These are phyloP conservation scores for Drosophila auraria DNA, from an alignment of 1,140 invertebrate species.

Conservation along the genomic window DNA sequence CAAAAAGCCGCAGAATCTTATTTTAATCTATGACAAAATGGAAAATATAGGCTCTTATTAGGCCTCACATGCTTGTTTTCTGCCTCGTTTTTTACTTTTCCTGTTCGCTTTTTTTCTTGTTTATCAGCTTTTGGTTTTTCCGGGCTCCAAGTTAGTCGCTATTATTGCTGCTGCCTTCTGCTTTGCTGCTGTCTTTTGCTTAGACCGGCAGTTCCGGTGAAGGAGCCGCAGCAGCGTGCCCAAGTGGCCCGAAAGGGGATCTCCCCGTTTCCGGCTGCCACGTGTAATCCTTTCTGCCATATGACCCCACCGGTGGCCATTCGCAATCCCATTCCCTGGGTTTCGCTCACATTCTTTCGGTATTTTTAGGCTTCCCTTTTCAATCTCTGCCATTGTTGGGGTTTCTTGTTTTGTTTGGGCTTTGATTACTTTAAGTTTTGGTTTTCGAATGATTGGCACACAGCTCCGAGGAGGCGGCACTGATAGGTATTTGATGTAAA, in stretches of 20 bases:
- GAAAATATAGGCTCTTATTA: slow-evolving; percentile 19
- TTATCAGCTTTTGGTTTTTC: slow-evolving; percentile 6
- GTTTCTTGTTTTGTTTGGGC: slow-evolving; percentile 60
- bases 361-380: slow-evolving; percentile 36
- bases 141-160: slow-evolving; percentile 22
- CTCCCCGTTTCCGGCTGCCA: slow-evolving; percentile 40
- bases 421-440: slow-evolving; percentile 79
- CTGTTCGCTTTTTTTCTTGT: slow-evolving; percentile 11
- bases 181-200: slow-evolving; percentile 44
- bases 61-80: slow-evolving; percentile 37
- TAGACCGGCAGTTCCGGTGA: slow-evolving; percentile 62
- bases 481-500: slow-evolving; percentile 78
- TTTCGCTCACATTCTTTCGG: slow-evolving; percentile 19
- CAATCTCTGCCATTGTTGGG: slow-evolving; percentile 42
- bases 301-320: slow-evolving; percentile 32
- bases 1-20: background rate
- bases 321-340: slow-evolving; percentile 22
- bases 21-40: slow-evolving; percentile 8
- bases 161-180: slow-evolving; percentile 24
- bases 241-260: slow-evolving; percentile 69
- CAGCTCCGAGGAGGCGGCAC: slow-evolving; percentile 45
- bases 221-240: slow-evolving; percentile 66
- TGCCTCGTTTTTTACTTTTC: slow-evolving; percentile 6
- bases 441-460: slow-evolving; percentile 66
- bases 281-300: slow-evolving; percentile 71